Evolutionary conservation across 2,888 invertebrate genomes (phyloP), one percentile per base, ranked within the genome.

Genomic region (Sphinx pinastri): DNA sequence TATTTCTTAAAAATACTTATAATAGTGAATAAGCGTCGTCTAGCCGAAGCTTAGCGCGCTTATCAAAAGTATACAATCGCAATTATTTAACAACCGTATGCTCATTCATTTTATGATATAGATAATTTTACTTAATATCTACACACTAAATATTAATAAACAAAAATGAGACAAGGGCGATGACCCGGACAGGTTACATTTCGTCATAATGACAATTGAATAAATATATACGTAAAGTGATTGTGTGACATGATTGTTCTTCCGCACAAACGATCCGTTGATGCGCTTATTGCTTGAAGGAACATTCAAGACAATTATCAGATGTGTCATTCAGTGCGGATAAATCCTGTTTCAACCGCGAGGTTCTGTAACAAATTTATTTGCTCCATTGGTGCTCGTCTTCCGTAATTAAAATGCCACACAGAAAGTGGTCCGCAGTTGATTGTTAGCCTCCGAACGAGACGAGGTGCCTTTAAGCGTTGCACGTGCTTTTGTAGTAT

Each of bases 281-380:
- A 31, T 52, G 31, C 67, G 67, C 51, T 52, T 67, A 52, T 16
- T 69, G 54, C 58, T 70, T 59, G 14, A 52, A 58, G 49, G 51
- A 52, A 70, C 51, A 67, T 68, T 57, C 12, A 68, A 16, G 59
- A 54, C 68, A 68, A 68, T 66, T 71, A 69, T 12, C 16, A 55
- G 76, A 75, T 74, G 77, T 78, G 73, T 80, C 77, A 79, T 79
- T 84, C 76, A 80, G 79, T 80, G 86, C 92, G 87, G 93, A 87
- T 90, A 84, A 87, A 93, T 93, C 93, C 92, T 90, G 94, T 93
- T 94, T 78, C 68, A 93, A 93, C 92, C 88, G 88, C 90, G 88
- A 89, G 81, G 79, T 82, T 86, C 84, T 78, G 83, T 84, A 84
- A 86, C 81, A 84, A 84, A 87, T 87, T 63, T 82, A 85, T 84